Evolutionary conservation across 2,888 invertebrate species (phyloP), one percentile per base, ranked within the genome.

Genomic region (Baccha elongata): DNA sequence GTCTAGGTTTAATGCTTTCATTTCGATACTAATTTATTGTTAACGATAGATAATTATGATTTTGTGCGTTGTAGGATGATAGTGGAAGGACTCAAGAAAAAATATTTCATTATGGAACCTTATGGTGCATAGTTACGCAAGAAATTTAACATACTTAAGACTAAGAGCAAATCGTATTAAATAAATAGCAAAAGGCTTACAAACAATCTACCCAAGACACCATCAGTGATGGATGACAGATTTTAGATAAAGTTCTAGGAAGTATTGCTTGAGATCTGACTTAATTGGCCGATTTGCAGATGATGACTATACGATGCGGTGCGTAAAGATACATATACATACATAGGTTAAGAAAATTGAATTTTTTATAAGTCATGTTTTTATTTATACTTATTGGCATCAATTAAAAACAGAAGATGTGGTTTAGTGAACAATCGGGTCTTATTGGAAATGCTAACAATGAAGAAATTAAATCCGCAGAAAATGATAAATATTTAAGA

Each of bases 1-100:
- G 74, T 80, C 48, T 64, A 75, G 80, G 62, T 69, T 65, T 81
- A 83, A 78, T 78, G 72, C 78, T 78, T 78, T 78, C 78, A 83
- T 83, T 83, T 83, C 78, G 83, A 83, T 83, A 78, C 68, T 78
- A 83, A 83, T 83, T 83, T 83, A 83, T 83, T 83, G 73, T 73
- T 83, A 83, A 83, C 83, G 78, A 83, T 83, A 83, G 83, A 83
- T 83, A 83, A 83, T 83, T 83, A 83, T 73, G 83, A 83, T 78
- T 83, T 78, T 74, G 37, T 50, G 29, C 40, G 64, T 21, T 35
- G 58, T 58, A 21, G 21, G 8, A 10, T 53, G n/a, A 40, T 29
- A 37, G 23, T 15, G 1, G 29, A 4, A 29, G 23, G 2, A n/a
- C 29, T 32, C 29, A 19, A 35, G 29, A 67, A 46, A 48, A 53